Conservation (phyloP, 2,113 vertebrate species). For the Paratilapia polleni region DNA sequence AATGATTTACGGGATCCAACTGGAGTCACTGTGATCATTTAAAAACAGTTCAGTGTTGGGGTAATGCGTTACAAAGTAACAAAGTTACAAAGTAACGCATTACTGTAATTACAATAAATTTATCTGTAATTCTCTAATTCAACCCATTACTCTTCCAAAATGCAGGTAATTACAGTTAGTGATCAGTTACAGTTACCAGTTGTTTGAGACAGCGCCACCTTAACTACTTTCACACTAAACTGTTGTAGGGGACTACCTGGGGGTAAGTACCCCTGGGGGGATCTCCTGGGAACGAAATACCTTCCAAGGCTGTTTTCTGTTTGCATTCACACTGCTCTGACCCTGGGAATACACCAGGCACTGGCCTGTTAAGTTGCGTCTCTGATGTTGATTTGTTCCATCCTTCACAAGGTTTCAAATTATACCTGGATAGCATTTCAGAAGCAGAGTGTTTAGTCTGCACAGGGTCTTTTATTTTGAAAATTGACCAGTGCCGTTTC, state of each 20-base stretch:
- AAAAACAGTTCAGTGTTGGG: neutral
- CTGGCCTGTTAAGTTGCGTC: no score
- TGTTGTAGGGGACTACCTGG: no score
- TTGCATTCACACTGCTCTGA: neutral
- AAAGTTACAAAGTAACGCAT: neutral
- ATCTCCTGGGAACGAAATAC: neutral
- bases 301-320: neutral
- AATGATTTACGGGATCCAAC: neutral
- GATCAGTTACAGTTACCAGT: neutral
- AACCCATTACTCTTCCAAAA: neutral
- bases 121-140: neutral
- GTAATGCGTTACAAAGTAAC: neutral
- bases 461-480: no score
- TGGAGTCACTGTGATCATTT: neutral
- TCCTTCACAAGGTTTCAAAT: no score
- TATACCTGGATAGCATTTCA: no score
- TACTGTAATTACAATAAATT: neutral
- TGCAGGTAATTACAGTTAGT: neutral
- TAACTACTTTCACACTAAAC: neutral
- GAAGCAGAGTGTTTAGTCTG: no score
- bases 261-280: neutral
- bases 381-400: no score
- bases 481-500: no score
- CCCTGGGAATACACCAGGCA: neutral
- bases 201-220: neutral